phyloP scores from a whole-genome alignment of 2,888 invertebrate species.

The Trisateles emortualis region DNA sequence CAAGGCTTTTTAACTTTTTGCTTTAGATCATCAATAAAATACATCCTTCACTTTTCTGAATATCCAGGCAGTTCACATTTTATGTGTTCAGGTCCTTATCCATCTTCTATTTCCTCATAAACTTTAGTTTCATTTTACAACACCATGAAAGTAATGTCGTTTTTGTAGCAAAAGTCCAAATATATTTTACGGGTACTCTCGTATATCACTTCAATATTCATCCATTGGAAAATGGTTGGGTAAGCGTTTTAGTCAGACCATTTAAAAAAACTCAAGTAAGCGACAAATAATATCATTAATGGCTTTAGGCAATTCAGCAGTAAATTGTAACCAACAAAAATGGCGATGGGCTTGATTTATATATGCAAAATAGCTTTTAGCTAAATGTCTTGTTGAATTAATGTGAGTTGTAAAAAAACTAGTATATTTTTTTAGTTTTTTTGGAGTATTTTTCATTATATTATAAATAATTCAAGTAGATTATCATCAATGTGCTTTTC shows the following conservation, averaged over 20 bases:
- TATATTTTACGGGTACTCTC: neutral
- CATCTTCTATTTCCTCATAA: neutral
- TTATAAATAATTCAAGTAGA: too few relatives aligned
- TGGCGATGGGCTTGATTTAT: conserved; percentile 26
- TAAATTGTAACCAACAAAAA: conserved; percentile 32
- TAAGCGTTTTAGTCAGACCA: conserved; percentile 13
- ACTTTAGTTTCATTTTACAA: neutral
- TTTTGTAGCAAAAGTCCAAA: neutral
- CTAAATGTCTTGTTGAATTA: neutral
- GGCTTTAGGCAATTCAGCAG: conserved; percentile 22
- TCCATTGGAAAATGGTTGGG: conserved; percentile 13
- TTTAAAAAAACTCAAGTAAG: conserved; percentile 13
- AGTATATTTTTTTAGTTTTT: too few relatives aligned
- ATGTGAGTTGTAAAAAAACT: neutral
- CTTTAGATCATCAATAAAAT: too few relatives aligned
- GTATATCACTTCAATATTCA: conserved; percentile 9
- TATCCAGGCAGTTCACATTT: neutral
- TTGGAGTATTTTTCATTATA: too few relatives aligned
- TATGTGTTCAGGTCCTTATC: neutral
- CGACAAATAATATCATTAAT: conserved; percentile 34
- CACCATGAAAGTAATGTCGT: neutral
- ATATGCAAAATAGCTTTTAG: neutral
- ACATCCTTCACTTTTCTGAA: too few relatives aligned
- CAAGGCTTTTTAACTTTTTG: too few relatives aligned
- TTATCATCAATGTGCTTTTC: too few relatives aligned